These are phyloP conservation scores for Brachionus manjavacas DNA, from an alignment of 1,140 invertebrate genomes.

Conservation along the genomic window DNA sequence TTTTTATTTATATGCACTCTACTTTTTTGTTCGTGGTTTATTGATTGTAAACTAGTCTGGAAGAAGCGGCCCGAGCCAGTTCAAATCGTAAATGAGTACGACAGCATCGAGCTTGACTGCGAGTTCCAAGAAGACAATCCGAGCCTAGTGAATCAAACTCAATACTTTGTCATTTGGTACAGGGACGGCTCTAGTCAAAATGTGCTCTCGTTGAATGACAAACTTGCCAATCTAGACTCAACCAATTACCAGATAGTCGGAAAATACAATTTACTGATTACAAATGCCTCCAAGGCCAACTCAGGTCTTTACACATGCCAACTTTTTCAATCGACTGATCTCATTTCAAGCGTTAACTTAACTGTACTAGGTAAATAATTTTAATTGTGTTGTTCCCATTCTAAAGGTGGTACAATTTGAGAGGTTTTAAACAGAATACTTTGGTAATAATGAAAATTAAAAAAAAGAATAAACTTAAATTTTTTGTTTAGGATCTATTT, in stretches of 20 bases:
- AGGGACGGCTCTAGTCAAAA: conserved; percentile 35
- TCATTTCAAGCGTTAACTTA: conserved; percentile 32
- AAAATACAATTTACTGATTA: conserved; percentile 28
- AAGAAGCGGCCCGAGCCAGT: background rate
- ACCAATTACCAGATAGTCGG: conserved; percentile 27
- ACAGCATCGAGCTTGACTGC: background rate
- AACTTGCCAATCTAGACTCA: conserved; percentile 6
- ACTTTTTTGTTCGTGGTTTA: background rate
- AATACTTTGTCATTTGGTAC: conserved; percentile 42
- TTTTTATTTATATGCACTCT: background rate
- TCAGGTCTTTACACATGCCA: conserved; percentile 42
- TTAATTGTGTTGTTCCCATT: too few relatives aligned
- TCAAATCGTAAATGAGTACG: conserved; percentile 9
- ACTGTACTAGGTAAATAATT: conserved; percentile 17
- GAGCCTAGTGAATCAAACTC: background rate
- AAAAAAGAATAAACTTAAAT: too few relatives aligned
- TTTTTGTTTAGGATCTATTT: too few relatives aligned
- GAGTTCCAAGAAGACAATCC: background rate
- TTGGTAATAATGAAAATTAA: too few relatives aligned
- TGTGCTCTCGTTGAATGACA: conserved; percentile 27
- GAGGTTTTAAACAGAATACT: too few relatives aligned
- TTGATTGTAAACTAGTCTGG: conserved; percentile 30
- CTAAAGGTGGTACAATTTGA: too few relatives aligned
- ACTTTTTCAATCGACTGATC: conserved; percentile 33
- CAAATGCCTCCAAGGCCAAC: conserved; percentile 13